Evolutionary conservation across 2,888 invertebrate genomes (phyloP).

Genomic region (Micropterix aruncella): DNA sequence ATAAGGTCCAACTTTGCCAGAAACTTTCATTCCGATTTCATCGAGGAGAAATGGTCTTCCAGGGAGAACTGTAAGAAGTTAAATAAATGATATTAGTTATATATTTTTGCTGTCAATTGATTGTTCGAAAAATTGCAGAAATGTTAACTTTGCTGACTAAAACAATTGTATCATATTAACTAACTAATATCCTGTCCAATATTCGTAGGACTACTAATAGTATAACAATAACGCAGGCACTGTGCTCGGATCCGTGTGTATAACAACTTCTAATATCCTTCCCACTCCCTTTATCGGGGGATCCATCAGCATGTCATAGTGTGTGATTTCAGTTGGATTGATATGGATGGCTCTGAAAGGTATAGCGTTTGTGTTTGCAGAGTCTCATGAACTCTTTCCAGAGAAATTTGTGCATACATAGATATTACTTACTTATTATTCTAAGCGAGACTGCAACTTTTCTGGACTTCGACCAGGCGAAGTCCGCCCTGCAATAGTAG

Average conservation of each 20-base stretch:
- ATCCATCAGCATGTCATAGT: too few species aligned
- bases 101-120: neutral
- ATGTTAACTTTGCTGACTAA: too few species aligned
- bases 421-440: conserved; percentile 37
- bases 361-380: too few species aligned
- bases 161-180: too few species aligned
- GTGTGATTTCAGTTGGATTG: too few species aligned
- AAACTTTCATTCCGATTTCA: conserved; percentile 31
- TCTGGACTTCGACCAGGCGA: conserved; percentile 38
- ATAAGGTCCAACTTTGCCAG: conserved; percentile 35
- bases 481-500: conserved; percentile 46
- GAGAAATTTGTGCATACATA: too few species aligned
- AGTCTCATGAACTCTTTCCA: too few species aligned
- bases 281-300: neutral
- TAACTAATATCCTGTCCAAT: too few species aligned
- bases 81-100: neutral
- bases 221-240: neutral
- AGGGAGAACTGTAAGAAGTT: conserved; percentile 27
- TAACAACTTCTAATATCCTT: neutral
- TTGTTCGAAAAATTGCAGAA: neutral
- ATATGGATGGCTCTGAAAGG: too few species aligned
- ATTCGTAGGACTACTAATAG: too few species aligned
- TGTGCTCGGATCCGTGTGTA: neutral
- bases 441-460: conserved; percentile 40
- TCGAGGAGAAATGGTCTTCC: conserved; percentile 36